These are phyloP conservation scores for Gadopsis marmoratus DNA, from an alignment of 2,797 vertebrate species.

Conservation along the genomic window DNA sequence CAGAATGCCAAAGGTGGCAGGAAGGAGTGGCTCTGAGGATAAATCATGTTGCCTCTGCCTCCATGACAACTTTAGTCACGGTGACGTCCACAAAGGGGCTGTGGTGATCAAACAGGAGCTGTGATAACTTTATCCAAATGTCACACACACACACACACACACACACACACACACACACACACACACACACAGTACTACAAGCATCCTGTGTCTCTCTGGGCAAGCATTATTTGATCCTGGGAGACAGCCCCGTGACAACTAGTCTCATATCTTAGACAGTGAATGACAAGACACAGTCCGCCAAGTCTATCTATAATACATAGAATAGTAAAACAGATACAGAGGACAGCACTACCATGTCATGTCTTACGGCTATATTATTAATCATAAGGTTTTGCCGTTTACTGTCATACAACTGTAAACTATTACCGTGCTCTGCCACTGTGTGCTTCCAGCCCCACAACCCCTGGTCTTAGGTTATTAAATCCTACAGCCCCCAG, in stretches of 20 bases:
- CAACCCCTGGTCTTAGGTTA: slow-evolving; percentile 80
- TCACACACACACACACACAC: slow-evolving; percentile 47
- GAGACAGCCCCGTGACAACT: slow-evolving; percentile 72
- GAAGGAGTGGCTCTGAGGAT: slow-evolving; percentile 76
- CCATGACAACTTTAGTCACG: slow-evolving; percentile 78
- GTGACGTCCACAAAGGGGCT: slow-evolving; percentile 77
- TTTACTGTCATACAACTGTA: slow-evolving; percentile 82
- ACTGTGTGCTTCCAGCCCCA: slow-evolving; percentile 69
- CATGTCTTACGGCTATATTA: slow-evolving; percentile 76
- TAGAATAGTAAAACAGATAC: slow-evolving; percentile 73
- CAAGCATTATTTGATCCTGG: slow-evolving; percentile 75
- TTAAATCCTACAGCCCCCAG: slow-evolving; percentile 81
- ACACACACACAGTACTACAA: slow-evolving; percentile 42
- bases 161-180: too few relatives aligned
- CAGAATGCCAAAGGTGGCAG: slow-evolving; percentile 75
- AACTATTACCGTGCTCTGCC: slow-evolving; percentile 75
- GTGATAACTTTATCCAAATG: slow-evolving; percentile 83
- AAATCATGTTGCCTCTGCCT: slow-evolving; percentile 75
- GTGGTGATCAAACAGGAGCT: slow-evolving; percentile 75
- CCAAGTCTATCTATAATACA: slow-evolving; percentile 73
- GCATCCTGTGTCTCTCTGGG: slow-evolving; percentile 63
- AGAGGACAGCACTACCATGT: slow-evolving; percentile 60
- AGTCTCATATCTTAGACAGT: slow-evolving; percentile 68
- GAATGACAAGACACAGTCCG: slow-evolving; percentile 74
- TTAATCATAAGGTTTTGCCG: slow-evolving; percentile 78